Evolutionary conservation across 2,797 vertebrate genomes (phyloP).

Genomic region (Xyrichtys novacula): DNA sequence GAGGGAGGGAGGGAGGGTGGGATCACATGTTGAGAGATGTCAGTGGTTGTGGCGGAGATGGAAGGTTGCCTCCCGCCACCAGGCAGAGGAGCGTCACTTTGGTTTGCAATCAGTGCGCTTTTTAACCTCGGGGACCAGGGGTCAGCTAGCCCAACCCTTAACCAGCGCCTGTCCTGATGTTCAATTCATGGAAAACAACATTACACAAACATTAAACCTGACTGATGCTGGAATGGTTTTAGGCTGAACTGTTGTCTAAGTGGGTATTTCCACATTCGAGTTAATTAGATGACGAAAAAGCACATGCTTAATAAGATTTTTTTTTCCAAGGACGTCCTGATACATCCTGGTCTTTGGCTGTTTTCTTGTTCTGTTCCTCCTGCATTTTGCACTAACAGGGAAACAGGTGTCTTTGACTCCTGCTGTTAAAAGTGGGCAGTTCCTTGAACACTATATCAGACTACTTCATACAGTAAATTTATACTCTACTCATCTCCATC

Average conservation of each 20-base stretch:
- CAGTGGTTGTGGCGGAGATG: slow-evolving; percentile 77
- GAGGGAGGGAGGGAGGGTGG: slow-evolving; percentile 51
- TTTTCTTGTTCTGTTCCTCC: slow-evolving; percentile 8
- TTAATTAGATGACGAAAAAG: slow-evolving; percentile 46
- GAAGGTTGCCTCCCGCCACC: slow-evolving; percentile 68
- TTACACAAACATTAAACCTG: slow-evolving; percentile 63
- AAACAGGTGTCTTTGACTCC: slow-evolving; percentile 1
- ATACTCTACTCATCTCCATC: not conserved
- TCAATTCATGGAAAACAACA: slow-evolving; percentile 72
- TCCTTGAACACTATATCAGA: not conserved
- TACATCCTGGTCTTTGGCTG: not conserved
- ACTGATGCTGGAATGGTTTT: slow-evolving; percentile 49
- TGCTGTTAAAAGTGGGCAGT: not conserved
- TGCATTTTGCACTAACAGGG: not conserved
- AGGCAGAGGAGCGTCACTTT: slow-evolving; percentile 80
- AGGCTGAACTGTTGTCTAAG: slow-evolving; percentile 41
- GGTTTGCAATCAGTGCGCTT: slow-evolving; percentile 75
- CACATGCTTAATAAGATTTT: slow-evolving; percentile 11
- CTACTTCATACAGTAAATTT: not conserved
- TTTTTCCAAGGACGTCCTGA: slow-evolving; percentile 17
- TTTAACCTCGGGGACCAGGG: slow-evolving; percentile 74
- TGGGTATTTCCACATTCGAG: slow-evolving; percentile 35
- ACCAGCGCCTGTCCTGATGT: slow-evolving; percentile 68
- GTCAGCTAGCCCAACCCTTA: slow-evolving; percentile 59
- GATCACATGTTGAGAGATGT: slow-evolving; percentile 80